Percentiles rank a stretch among this genome's conserved stretches.
phyloP scores from a whole-genome alignment of 1,140 invertebrate genomes.

The Andrena cerasifolii region DNA sequence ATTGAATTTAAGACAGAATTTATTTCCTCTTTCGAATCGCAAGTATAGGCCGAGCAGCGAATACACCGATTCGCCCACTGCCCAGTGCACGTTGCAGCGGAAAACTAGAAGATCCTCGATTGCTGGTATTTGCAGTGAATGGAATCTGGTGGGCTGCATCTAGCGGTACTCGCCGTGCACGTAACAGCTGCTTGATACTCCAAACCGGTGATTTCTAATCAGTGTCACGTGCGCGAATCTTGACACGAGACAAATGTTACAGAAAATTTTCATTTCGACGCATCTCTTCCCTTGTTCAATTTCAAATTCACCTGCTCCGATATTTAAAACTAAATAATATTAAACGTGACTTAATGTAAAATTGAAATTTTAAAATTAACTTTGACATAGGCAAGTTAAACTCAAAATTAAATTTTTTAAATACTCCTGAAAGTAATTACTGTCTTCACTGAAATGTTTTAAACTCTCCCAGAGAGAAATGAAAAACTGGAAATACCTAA shows the following conservation, averaged over 20 bases:
- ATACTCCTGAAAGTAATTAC: no score
- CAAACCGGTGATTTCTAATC: conserved; percentile 17
- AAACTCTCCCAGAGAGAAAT: no score
- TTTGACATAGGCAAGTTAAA: no score
- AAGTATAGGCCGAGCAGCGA: conserved; percentile 8
- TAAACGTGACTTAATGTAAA: no score
- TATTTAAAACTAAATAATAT: no score
- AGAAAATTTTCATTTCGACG: conserved; percentile 53
- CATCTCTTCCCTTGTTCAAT: no score
- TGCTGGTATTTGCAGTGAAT: conserved; percentile 8
- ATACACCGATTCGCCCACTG: conserved; percentile 57
- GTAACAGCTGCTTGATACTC: conserved; percentile 18
- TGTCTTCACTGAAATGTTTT: no score
- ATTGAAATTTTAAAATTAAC: no score
- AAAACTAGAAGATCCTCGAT: conserved; percentile 1
- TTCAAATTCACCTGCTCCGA: no score
- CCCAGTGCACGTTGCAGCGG: not conserved
- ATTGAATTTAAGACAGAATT: no score
- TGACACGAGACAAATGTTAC: conserved; percentile 47
- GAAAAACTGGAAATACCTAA: no score
- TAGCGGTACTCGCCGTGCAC: conserved; percentile 31
- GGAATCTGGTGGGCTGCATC: conserved; percentile 1
- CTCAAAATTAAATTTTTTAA: no score
- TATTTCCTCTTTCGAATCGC: not conserved
- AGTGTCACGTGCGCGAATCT: conserved; percentile 25